Percentiles rank a stretch among this genome's conserved stretches.
Conservation (phyloP, 1,140 invertebrate species). For the Drosophila rufa region DNA sequence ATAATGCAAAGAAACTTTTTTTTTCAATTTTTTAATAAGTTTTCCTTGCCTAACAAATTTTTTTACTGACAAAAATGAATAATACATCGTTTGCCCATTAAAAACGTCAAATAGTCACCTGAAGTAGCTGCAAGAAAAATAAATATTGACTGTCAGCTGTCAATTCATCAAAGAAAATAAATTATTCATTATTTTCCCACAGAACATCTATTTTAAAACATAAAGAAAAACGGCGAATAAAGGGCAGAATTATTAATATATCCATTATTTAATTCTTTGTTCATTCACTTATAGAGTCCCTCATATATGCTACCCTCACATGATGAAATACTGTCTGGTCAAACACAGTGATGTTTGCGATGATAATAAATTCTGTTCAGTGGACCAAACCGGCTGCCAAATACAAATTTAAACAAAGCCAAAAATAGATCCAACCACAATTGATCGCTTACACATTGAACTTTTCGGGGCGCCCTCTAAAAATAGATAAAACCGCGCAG, state of each 20-base stretch:
- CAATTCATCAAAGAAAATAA: not conserved
- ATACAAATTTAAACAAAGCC: conserved; percentile 43
- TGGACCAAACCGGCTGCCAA: conserved; percentile 33
- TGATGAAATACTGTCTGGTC: conserved; percentile 24
- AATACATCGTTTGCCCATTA: not conserved
- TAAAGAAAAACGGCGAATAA: not conserved
- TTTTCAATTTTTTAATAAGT: not conserved
- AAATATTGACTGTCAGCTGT: not conserved
- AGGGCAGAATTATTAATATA: not conserved
- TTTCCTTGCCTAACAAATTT: not conserved
- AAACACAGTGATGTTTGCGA: conserved; percentile 23
- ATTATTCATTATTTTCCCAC: not conserved
- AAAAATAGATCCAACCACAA: conserved; percentile 52
- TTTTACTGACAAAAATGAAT: not conserved
- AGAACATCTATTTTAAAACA: not conserved
- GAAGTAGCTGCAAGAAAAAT: not conserved
- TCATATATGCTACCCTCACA: not conserved
- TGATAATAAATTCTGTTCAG: conserved; percentile 24
- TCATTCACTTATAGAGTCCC: not conserved
- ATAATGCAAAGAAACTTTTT: not conserved
- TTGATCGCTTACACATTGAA: conserved; percentile 65
- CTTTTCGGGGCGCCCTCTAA: conserved; percentile 50
- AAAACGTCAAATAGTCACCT: not conserved
- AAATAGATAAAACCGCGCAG: conserved; percentile 58
- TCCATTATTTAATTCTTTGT: conserved; percentile 1